These are phyloP conservation scores for Mythimna vitellina DNA, from an alignment of 2,888 invertebrate genomes.

Conservation along the genomic window DNA sequence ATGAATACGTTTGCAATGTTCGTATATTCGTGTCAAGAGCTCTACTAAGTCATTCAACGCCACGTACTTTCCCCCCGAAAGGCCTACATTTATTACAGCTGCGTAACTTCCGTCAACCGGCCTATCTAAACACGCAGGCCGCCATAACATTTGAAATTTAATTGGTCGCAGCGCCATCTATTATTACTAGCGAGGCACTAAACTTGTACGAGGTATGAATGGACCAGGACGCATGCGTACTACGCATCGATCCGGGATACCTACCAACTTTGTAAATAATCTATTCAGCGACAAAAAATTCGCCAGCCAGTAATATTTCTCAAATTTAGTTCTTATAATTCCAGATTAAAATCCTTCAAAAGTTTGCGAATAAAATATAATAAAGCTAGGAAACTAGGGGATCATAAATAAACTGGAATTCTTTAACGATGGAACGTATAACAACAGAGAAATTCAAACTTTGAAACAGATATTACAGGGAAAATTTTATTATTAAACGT, in stretches of 20 bases:
- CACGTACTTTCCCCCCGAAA: constrained; percentile 51
- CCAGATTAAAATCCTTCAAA: constrained; percentile 27
- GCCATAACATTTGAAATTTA: constrained; percentile 66
- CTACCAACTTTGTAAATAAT: constrained; percentile 83
- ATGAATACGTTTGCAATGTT: constrained; percentile 36
- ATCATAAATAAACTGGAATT: constrained; percentile 34
- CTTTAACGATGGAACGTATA: constrained; percentile 25
- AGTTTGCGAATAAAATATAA: constrained; percentile 37
- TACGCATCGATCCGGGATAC: constrained; percentile 83
- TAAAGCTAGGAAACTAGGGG: constrained; percentile 5
- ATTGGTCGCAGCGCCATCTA: constrained; percentile 79
- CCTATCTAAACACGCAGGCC: constrained; percentile 62
- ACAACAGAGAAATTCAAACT: constrained; percentile 45
- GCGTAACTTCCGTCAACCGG: constrained; percentile 57
- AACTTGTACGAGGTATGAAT: constrained; percentile 76
- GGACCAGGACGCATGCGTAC: constrained; percentile 85
- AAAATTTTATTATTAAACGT: constrained; percentile 57
- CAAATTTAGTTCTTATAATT: constrained; percentile 38
- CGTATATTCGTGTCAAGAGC: constrained; percentile 52
- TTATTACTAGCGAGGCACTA: constrained; percentile 68
- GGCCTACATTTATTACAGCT: constrained; percentile 60
- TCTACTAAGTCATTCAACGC: constrained; percentile 44
- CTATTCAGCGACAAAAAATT: constrained; percentile 78
- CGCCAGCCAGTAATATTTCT: constrained; percentile 67
- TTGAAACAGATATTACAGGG: constrained; percentile 46